Percentiles rank a stretch among this genome's conserved stretches.
Evolutionary conservation across 2,113 vertebrate genomes (phyloP).

Genomic region (Pelecanoides urinatrix): DNA sequence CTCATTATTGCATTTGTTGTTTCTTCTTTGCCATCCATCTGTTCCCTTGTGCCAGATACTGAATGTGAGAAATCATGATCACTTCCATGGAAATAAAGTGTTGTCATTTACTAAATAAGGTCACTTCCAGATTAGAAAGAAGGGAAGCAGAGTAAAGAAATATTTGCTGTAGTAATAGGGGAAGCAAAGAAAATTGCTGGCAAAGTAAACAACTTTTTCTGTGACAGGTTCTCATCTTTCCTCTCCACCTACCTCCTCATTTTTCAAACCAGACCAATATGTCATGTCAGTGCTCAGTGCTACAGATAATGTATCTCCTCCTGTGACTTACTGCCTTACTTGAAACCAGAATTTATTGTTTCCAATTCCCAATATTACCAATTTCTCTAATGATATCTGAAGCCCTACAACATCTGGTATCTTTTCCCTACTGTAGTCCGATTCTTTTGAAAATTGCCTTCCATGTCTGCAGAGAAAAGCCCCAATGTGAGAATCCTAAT

Average conservation of each 20-base stretch:
- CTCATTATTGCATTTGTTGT: not conserved
- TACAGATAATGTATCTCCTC: not conserved
- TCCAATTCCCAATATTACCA: not conserved
- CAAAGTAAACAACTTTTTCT: not conserved
- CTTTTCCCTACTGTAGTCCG: not conserved
- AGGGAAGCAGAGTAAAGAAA: not conserved
- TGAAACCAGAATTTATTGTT: not conserved
- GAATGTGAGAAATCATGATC: not conserved
- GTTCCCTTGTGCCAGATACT: not conserved
- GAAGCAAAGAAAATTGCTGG: not conserved
- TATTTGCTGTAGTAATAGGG: not conserved
- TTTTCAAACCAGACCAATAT: not conserved
- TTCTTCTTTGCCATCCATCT: constrained; percentile 3
- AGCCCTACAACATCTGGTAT: not conserved
- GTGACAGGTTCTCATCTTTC: not conserved
- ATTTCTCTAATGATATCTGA: not conserved
- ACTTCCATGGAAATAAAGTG: not conserved
- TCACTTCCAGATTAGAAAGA: not conserved
- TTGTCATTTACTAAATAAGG: not conserved
- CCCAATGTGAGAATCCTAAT: not conserved
- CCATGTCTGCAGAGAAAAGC: not conserved
- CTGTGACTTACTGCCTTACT: not conserved
- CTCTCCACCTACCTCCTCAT: not conserved
- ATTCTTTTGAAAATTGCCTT: not conserved
- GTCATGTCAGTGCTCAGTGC: not conserved